These are phyloP conservation scores for Meloidogyne chitwoodi DNA, from an alignment of 1,140 invertebrate species.

Conservation along the genomic window DNA sequence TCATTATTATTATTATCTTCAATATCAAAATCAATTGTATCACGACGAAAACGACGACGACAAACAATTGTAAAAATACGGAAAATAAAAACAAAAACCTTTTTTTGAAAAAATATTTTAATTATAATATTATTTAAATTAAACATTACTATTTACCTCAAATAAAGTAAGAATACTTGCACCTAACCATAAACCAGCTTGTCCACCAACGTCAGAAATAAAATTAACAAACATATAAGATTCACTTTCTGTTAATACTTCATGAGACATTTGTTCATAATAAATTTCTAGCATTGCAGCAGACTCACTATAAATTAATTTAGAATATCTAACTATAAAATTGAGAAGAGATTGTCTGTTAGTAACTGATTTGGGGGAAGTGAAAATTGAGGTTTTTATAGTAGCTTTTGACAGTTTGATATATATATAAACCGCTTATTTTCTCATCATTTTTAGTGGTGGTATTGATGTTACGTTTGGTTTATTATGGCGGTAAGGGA, in stretches of 20 bases:
- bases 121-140: too few species aligned
- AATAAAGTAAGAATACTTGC: conserved; percentile 35
- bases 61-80: conserved; percentile 36
- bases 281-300: conserved; percentile 56
- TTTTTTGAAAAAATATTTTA: too few species aligned
- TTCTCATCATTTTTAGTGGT: too few species aligned
- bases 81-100: conserved; percentile 29
- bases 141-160: too few species aligned
- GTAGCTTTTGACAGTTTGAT: too few species aligned
- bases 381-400: too few species aligned
- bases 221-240: conserved; percentile 58
- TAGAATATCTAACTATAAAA: neutral
- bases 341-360: neutral
- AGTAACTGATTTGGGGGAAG: too few species aligned
- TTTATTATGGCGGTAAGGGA: too few species aligned
- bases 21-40: neutral
- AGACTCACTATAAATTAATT: conserved; percentile 36
- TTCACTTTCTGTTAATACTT: conserved; percentile 53
- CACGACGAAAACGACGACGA: conserved; percentile 20
- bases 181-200: conserved; percentile 52
- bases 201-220: conserved; percentile 56
- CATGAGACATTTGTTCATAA: conserved; percentile 59
- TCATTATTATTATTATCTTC: neutral
- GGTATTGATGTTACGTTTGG: too few species aligned
- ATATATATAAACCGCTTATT: too few species aligned